These are phyloP conservation scores for Eulimnadia texana DNA, from an alignment of 1,140 invertebrate species.

Conservation along the genomic window DNA sequence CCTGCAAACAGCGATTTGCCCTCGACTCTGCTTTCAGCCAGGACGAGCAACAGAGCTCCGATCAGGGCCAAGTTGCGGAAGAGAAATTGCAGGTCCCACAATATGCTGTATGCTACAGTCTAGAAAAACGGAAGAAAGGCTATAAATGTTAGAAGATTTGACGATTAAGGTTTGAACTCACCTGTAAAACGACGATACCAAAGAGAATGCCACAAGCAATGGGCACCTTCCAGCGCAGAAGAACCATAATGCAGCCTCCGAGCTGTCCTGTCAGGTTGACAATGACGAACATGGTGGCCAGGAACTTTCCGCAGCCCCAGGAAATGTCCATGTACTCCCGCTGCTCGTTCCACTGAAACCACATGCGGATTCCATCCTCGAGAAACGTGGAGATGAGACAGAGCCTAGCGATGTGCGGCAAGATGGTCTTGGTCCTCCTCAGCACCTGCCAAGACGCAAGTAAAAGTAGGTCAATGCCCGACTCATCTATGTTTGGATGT, in stretches of 20 bases:
- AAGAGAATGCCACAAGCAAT: slow-evolving; percentile 89
- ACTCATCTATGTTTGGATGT: no score
- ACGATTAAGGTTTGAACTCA: slow-evolving; percentile 26
- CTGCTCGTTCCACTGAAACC: slow-evolving; percentile 96
- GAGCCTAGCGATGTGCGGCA: slow-evolving; percentile 87
- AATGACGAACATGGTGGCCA: slow-evolving; percentile 83
- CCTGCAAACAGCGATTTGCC: slow-evolving; percentile 90
- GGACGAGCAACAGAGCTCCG: slow-evolving; percentile 81
- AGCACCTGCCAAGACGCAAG: slow-evolving; percentile 50
- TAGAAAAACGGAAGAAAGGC: slow-evolving; percentile 33
- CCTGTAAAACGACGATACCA: slow-evolving; percentile 91
- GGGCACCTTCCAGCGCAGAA: slow-evolving; percentile 79
- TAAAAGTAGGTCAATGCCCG: slow-evolving; percentile 22
- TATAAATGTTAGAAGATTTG: not conserved
- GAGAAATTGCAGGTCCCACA: slow-evolving; percentile 96
- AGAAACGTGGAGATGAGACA: slow-evolving; percentile 99
- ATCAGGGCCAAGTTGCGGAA: slow-evolving; percentile 89
- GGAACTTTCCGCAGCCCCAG: slow-evolving; percentile 90
- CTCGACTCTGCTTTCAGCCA: slow-evolving; percentile 87
- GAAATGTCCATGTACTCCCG: slow-evolving; percentile 95
- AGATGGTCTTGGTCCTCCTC: slow-evolving; percentile 76
- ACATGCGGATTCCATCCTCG: slow-evolving; percentile 98
- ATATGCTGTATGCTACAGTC: slow-evolving; percentile 93
- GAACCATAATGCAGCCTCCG: slow-evolving; percentile 87
- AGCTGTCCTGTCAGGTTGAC: slow-evolving; percentile 91